These are phyloP conservation scores for Drosophila tripunctata DNA, from an alignment of 2,888 invertebrate genomes.

Conservation along the genomic window DNA sequence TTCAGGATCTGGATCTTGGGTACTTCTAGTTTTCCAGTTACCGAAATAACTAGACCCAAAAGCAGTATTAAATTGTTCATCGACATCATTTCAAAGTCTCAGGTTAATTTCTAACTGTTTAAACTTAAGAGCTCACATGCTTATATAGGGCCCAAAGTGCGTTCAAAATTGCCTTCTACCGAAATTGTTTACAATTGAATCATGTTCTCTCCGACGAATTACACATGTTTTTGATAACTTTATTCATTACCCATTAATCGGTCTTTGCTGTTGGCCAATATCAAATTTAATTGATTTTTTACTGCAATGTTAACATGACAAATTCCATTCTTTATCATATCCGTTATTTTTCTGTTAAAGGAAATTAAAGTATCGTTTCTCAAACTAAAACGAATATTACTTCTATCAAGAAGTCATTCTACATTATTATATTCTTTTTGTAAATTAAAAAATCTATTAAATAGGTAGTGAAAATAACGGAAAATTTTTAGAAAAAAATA, in stretches of 20 bases:
- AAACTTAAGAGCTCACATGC: neutral
- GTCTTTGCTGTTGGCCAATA: neutral
- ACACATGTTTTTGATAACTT: neutral
- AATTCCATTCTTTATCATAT: conserved; percentile 4
- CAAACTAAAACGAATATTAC: neutral
- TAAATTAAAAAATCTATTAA: no score
- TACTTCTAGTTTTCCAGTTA: conserved; percentile 17
- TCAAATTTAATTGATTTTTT: conserved; percentile 15
- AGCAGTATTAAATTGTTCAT: conserved; percentile 15
- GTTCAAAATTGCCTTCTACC: neutral
- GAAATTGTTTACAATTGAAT: neutral
- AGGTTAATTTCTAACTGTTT: conserved; percentile 6
- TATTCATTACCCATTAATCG: neutral
- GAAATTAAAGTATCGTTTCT: neutral
- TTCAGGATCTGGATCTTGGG: conserved; percentile 34
- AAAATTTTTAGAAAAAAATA: no score
- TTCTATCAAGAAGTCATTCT: neutral
- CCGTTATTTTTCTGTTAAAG: neutral
- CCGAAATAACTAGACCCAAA: conserved; percentile 37
- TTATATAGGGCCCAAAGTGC: conserved; percentile 22
- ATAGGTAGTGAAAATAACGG: no score
- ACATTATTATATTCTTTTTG: neutral
- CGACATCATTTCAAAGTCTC: conserved; percentile 28
- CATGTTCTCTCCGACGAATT: neutral
- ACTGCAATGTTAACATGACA: neutral